Percentiles rank a stretch among this genome's conserved stretches.
phyloP scores from a whole-genome alignment of 2,113 vertebrate species.

The Elephantulus edwardii region DNA sequence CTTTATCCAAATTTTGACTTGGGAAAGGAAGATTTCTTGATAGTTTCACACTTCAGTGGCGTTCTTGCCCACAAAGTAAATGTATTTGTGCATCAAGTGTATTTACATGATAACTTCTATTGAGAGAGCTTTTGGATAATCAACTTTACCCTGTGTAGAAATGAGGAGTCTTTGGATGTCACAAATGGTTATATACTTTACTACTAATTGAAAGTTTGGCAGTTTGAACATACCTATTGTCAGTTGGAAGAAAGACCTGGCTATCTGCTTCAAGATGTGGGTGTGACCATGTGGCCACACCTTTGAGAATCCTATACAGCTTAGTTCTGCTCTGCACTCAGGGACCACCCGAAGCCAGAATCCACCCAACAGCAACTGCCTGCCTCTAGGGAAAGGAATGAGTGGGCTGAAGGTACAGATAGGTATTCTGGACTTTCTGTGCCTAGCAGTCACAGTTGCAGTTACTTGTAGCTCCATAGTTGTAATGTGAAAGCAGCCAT shows the following conservation, averaged over 20 bases:
- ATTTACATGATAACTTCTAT: background rate
- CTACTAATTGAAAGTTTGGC: background rate
- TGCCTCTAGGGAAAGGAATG: background rate
- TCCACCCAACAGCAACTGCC: background rate
- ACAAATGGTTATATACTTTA: background rate
- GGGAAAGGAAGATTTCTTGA: conserved; percentile 7
- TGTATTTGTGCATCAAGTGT: background rate
- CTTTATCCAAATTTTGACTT: background rate
- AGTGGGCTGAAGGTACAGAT: background rate
- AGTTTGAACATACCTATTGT: background rate
- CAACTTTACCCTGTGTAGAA: background rate
- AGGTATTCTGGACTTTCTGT: background rate
- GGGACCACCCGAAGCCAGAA: background rate
- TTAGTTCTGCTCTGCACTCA: background rate
- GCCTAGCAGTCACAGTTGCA: background rate
- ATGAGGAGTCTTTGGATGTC: background rate
- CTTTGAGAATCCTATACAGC: background rate
- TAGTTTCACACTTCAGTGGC: background rate
- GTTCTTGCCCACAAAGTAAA: background rate
- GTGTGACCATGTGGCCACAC: too few relatives aligned
- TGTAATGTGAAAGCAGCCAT: background rate
- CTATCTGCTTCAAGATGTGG: background rate
- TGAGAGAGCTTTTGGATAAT: background rate
- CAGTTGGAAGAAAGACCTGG: background rate
- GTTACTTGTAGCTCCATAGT: background rate